Evolutionary conservation across 2,113 vertebrate genomes (phyloP), one percentile per base, ranked within the genome.

Genomic region (Tachuris rubrigastra): DNA sequence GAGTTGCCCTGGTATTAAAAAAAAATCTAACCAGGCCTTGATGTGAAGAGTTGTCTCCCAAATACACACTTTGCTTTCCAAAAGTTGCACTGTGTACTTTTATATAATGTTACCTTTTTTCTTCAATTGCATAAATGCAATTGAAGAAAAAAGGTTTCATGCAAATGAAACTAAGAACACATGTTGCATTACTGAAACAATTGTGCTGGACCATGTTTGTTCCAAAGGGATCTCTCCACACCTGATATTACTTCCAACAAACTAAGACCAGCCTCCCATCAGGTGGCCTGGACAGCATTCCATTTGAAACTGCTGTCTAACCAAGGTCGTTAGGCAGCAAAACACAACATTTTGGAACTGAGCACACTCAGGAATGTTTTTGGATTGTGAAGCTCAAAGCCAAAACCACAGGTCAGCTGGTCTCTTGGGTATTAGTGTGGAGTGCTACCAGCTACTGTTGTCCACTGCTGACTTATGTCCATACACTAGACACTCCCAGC

Each of bases 91-190:
- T 81, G 17, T 74, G 28, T 81, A 50, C 41, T 84, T 86, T 66
- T 27, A 37, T 22, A 42, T 25, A 82, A 81, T 27, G 31, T 74
- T 68, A 84, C 10, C 17, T 68, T 95, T 92, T 90, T 39, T 79
- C 47, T 92, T 91, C 74, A 88, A 37, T 47, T 83, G 39, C n/a
- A 73, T 52, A 90, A 89, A 71, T n/a, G 28, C 25, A 81, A 14
- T 33, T 35, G 68, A 55, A 75, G 1, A 6, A 63, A 86, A 90
- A 96, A 89, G 20, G 14, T 72, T 88, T 89, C 68, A 93, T 84
- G 83, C 73, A 97, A 90, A 67, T 81, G 47, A 90, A 95, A 95
- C 72, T 49, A 71, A 76, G 55, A 95, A 86, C 92, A 96, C 8
- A 71, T 87, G 88, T 78, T 92, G 11, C 16, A 72, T 81, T 92